Evolutionary conservation across 2,888 invertebrate species (phyloP).

Genomic region (Apeira syringaria): DNA sequence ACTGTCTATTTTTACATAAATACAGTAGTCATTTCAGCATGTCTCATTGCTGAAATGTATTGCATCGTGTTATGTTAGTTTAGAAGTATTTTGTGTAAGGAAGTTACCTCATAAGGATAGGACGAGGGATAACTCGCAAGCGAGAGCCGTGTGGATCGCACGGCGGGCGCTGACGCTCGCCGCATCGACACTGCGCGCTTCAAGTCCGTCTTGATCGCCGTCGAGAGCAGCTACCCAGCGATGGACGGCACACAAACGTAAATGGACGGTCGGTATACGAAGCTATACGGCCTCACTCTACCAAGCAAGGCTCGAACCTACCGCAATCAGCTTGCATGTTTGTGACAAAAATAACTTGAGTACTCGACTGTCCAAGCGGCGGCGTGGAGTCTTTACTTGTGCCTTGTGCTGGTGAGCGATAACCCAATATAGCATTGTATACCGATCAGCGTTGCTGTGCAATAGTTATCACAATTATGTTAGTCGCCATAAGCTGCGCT

Average conservation of each 20-base stretch:
- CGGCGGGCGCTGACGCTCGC: slow-evolving; percentile 73
- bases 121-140: slow-evolving; percentile 74
- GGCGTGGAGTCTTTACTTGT: slow-evolving; percentile 5
- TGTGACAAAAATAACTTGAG: not conserved
- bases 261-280: slow-evolving; percentile 28
- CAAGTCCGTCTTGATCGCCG: slow-evolving; percentile 91
- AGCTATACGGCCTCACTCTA: slow-evolving; percentile 20
- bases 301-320: slow-evolving; percentile 6
- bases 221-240: slow-evolving; percentile 87
- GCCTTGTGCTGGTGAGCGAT: slow-evolving; percentile 14
- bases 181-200: slow-evolving; percentile 72
- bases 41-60: too few relatives aligned
- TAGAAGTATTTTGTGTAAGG: not conserved
- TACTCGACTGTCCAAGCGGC: slow-evolving; percentile 3
- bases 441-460: slow-evolving; percentile 45
- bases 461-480: slow-evolving; percentile 49
- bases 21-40: too few relatives aligned
- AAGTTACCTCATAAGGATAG: slow-evolving; percentile 64
- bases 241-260: slow-evolving; percentile 43
- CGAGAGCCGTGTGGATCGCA: slow-evolving; percentile 63
- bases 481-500: slow-evolving; percentile 51
- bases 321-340: slow-evolving; percentile 2
- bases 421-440: slow-evolving; percentile 40
- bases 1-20: too few relatives aligned
- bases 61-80: too few relatives aligned